Conservation (phyloP, 2,888 invertebrate species). For the Sympetrum striolatum region DNA sequence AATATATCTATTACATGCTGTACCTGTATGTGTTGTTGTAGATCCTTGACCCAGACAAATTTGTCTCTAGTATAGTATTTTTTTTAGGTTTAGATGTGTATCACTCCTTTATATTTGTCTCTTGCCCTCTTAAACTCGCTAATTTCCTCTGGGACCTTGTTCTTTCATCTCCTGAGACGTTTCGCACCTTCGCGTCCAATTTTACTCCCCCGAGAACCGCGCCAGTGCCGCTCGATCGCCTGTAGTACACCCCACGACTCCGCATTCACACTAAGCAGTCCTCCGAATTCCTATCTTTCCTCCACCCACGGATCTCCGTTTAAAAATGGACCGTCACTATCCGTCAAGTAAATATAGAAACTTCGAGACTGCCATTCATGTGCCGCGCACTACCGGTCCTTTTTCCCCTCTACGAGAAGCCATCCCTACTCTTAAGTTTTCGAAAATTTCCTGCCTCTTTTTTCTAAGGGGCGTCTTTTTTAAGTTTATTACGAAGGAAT, state of each 20-base stretch:
- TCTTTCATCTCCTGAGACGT: not conserved
- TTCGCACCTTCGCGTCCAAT: not conserved
- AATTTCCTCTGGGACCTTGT: not conserved
- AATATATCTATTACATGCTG: too few species aligned
- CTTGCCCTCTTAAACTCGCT: not conserved
- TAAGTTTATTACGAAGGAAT: too few species aligned
- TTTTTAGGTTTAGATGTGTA: too few species aligned
- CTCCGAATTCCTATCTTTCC: not conserved
- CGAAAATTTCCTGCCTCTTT: not conserved
- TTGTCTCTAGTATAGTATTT: too few species aligned
- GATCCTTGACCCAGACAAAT: too few species aligned
- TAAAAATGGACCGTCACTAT: slow-evolving; percentile 44
- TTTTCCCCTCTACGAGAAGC: too few species aligned
- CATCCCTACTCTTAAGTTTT: not conserved
- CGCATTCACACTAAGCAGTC: not conserved
- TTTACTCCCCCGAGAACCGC: not conserved
- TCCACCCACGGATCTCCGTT: not conserved
- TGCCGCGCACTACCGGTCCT: not conserved
- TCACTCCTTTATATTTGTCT: not conserved
- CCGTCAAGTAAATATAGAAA: slow-evolving; percentile 43
- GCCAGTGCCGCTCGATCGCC: not conserved
- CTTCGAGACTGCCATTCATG: slow-evolving; percentile 41
- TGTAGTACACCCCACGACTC: not conserved
- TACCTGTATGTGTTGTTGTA: too few species aligned
- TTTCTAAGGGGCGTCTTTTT: not conserved